phyloP scores from a whole-genome alignment of 2,888 invertebrate species.

The Tillus elongatus region DNA sequence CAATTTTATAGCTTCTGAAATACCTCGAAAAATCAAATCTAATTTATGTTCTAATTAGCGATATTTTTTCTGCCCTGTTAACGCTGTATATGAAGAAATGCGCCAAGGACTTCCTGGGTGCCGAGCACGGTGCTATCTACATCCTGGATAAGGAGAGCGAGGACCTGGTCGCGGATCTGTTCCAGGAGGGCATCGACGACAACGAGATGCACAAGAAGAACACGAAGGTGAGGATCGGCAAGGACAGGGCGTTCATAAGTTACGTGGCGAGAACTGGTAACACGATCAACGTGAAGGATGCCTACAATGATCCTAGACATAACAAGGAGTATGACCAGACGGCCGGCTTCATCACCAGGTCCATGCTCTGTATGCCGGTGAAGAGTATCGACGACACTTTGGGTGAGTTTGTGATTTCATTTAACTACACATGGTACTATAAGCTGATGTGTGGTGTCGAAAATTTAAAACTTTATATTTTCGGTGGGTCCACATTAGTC shows the following conservation, averaged over 20 bases:
- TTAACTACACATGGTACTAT: too few species aligned
- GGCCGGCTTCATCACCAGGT: slow-evolving; percentile 48
- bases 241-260: slow-evolving; percentile 47
- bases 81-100: too few species aligned
- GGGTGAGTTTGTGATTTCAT: slow-evolving; percentile 25
- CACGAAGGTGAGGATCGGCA: slow-evolving; percentile 44
- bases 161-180: slow-evolving; percentile 47
- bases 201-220: slow-evolving; percentile 46
- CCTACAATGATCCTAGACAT: slow-evolving; percentile 49
- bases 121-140: slow-evolving; percentile 51
- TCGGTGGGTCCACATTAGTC: too few species aligned
- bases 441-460: too few species aligned
- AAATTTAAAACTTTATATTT: too few species aligned
- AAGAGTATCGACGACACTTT: slow-evolving; percentile 38
- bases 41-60: too few species aligned
- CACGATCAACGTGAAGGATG: slow-evolving; percentile 47
- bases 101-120: slow-evolving; percentile 48
- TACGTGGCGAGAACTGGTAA: slow-evolving; percentile 45
- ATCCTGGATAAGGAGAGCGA: slow-evolving; percentile 46
- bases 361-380: slow-evolving; percentile 49
- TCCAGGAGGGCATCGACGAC: slow-evolving; percentile 48
- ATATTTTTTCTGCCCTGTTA: too few species aligned
- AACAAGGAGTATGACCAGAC: slow-evolving; percentile 47
- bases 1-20: too few species aligned
- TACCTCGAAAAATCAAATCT: too few species aligned